Conservation (phyloP, 1,140 invertebrate genomes). For the Solenopsis invicta region DNA sequence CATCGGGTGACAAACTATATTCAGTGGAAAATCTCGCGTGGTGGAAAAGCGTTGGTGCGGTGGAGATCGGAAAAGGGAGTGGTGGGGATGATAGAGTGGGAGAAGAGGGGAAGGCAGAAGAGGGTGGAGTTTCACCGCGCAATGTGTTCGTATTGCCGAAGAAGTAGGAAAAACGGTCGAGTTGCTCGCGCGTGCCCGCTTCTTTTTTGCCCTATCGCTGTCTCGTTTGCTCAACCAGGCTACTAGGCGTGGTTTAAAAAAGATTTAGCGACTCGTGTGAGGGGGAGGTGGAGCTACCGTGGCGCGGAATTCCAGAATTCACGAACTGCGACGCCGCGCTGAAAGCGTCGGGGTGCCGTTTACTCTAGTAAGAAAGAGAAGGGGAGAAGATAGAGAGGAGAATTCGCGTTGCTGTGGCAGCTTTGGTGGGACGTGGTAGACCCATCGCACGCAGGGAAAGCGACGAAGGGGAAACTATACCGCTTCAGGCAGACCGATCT, state of each 20-base stretch:
- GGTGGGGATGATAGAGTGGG: conserved; percentile 43
- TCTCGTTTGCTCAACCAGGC: conserved; percentile 66
- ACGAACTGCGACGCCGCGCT: conserved; percentile 56
- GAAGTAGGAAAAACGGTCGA: conserved; percentile 78
- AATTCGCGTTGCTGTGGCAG: conserved; percentile 39
- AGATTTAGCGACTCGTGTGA: conserved; percentile 68
- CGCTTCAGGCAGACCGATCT: conserved; percentile 77
- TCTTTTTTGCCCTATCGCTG: conserved; percentile 64
- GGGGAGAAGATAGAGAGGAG: conserved; percentile 63
- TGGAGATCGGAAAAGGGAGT: conserved; percentile 48
- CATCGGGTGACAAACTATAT: conserved; percentile 41
- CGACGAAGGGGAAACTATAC: conserved; percentile 79
- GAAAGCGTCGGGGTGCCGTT: conserved; percentile 40
- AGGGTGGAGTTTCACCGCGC: conserved; percentile 73
- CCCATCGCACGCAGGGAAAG: conserved; percentile 72
- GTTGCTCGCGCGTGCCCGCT: conserved; percentile 69
- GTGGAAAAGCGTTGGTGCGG: conserved; percentile 56
- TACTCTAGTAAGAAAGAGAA: conserved; percentile 1
- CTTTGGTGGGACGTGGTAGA: conserved; percentile 48
- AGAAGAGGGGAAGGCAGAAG: conserved; percentile 59
- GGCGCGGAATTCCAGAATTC: conserved; percentile 74
- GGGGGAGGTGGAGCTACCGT: conserved; percentile 65
- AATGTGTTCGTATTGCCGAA: conserved; percentile 63
- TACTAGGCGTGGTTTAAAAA: conserved; percentile 83
- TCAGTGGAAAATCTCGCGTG: conserved; percentile 68